phyloP scores from a whole-genome alignment of 2,113 vertebrate genomes.

The Symphodus melops region DNA sequence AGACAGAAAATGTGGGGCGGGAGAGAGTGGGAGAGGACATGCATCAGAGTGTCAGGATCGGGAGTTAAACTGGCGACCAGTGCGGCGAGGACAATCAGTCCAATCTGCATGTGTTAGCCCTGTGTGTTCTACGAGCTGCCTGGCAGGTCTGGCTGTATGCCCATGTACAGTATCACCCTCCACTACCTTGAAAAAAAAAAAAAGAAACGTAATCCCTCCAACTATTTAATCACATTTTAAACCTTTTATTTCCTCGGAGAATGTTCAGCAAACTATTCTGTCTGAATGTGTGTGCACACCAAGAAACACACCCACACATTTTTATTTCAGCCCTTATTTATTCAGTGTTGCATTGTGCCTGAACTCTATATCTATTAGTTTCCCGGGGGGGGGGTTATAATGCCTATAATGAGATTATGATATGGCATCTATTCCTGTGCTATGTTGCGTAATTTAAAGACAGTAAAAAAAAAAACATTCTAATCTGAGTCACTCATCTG shows the following conservation, averaged over 20 bases:
- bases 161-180: not conserved
- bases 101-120: not conserved
- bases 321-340: slow-evolving; percentile 10
- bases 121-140: not conserved
- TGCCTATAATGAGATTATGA: slow-evolving; percentile 43
- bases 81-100: no score
- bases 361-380: slow-evolving; percentile 21
- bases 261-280: not conserved
- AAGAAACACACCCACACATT: not conserved
- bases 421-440: slow-evolving; percentile 46
- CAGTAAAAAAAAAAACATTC: not conserved
- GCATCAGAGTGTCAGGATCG: no score
- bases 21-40: no score
- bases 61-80: no score
- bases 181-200: not conserved
- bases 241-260: not conserved
- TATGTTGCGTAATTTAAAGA: slow-evolving; percentile 26
- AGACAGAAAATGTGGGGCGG: no score
- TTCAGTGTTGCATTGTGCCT: slow-evolving; percentile 12
- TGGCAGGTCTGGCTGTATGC: not conserved
- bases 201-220: not conserved
- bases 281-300: not conserved
- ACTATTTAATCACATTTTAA: not conserved
- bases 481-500: slow-evolving; percentile 36
- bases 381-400: slow-evolving; percentile 16